A percentile compares a stretch with the other conserved stretches of the same genome.
These are phyloP conservation scores for Orius laevigatus DNA, from an alignment of 1,140 invertebrate species.

Conservation along the genomic window DNA sequence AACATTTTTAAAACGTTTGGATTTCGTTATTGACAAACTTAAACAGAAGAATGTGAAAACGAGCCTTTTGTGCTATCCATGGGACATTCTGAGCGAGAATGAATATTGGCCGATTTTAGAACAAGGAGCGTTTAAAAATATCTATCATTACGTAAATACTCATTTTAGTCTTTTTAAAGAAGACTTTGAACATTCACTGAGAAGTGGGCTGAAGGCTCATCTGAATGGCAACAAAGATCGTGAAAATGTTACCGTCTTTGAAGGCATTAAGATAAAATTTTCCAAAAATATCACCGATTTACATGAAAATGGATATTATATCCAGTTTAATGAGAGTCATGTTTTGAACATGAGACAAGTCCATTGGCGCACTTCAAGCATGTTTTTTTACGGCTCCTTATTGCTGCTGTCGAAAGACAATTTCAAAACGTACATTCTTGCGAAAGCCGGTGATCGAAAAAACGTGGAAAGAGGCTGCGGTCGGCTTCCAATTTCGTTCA, in stretches of 20 bases:
- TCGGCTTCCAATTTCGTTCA: slow-evolving; percentile 31
- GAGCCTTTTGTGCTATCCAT: too few relatives aligned
- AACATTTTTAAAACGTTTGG: too few relatives aligned
- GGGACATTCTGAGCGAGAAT: too few relatives aligned
- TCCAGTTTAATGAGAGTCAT: neutral
- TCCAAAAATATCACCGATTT: neutral
- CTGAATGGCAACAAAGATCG: slow-evolving; percentile 1
- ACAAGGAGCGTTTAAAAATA: slow-evolving; percentile 23
- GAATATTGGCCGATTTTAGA: too few relatives aligned
- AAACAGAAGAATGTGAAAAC: too few relatives aligned
- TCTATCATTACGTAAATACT: slow-evolving; percentile 32
- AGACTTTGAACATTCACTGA: slow-evolving; percentile 30
- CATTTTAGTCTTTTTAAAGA: slow-evolving; percentile 34
- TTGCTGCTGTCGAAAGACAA: slow-evolving; percentile 49
- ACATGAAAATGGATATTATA: neutral
- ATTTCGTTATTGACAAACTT: too few relatives aligned
- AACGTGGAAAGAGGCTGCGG: slow-evolving; percentile 28
- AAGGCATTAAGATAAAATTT: neutral
- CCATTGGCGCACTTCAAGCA: slow-evolving; percentile 30
- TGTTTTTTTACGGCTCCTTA: slow-evolving; percentile 55
- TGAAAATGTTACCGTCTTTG: neutral
- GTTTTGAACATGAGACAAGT: slow-evolving; percentile 16
- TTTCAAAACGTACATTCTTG: slow-evolving; percentile 48
- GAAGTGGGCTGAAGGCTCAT: slow-evolving; percentile 25
- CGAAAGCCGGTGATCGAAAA: slow-evolving; percentile 42